phyloP scores from a whole-genome alignment of 2,113 vertebrate genomes.

The Dasyprocta punctata region DNA sequence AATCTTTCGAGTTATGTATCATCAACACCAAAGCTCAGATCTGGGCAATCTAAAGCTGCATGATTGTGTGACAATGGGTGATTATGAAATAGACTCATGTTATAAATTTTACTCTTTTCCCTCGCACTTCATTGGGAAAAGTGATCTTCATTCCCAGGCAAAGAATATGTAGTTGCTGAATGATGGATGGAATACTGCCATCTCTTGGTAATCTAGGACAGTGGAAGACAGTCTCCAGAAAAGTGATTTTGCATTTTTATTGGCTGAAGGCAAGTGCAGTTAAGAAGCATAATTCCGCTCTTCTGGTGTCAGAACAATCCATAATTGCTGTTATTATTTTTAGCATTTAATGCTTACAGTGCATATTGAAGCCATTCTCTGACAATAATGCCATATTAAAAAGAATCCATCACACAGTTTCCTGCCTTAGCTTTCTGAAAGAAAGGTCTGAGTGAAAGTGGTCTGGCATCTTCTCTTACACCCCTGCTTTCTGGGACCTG shows the following conservation, averaged over 20 bases:
- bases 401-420: slow-evolving; percentile 71
- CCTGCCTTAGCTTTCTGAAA: slow-evolving; percentile 39
- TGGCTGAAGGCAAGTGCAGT: slow-evolving; percentile 62
- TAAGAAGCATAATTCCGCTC: slow-evolving; percentile 63
- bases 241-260: slow-evolving; percentile 64
- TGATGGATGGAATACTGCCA: slow-evolving; percentile 54
- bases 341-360: slow-evolving; percentile 71
- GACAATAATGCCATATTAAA: slow-evolving; percentile 80
- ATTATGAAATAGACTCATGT: slow-evolving; percentile 58
- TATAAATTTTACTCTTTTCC: slow-evolving; percentile 61
- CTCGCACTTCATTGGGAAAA: slow-evolving; percentile 54
- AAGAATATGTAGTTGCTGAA: background rate
- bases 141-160: slow-evolving; percentile 10
- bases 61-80: background rate
- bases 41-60: background rate
- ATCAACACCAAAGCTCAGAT: slow-evolving; percentile 17
- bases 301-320: slow-evolving; percentile 67
- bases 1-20: background rate
- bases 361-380: slow-evolving; percentile 75
- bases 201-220: slow-evolving; percentile 69
- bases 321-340: slow-evolving; percentile 78
- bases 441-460: slow-evolving; percentile 60
- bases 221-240: slow-evolving; percentile 61
- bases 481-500: slow-evolving; percentile 38
- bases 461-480: background rate